Base-by-base conservation (phyloP, 2,888 invertebrate genomes). In the Polietes domitor region DNA sequence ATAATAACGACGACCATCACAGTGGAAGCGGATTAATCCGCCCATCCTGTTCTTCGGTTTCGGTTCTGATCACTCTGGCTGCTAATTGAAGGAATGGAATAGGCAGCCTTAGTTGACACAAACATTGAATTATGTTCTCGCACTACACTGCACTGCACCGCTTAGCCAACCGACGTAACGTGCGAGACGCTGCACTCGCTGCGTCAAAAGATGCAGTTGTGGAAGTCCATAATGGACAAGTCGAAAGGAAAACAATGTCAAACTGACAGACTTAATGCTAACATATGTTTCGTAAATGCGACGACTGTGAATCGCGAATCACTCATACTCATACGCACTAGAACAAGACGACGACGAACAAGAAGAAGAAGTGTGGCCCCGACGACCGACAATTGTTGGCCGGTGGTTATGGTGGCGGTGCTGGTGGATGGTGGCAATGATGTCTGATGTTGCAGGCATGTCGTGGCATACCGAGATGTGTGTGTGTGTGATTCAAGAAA, bases 271-370 rank as follows among this genome's bases (percentile, higher is more conserved):
- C 68, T 77, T 80, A 83, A 83, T 83, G 74, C 82, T 77, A 77
- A 77, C 80, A 80, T 73, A 83, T 83, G 83, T 77, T 83, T 77
- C 77, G 47, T 77, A 83, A 68, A 83, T 77, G 83, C 77, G 68
- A 61, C 61, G 28, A 28, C 12, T 61, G 26, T 24, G 32, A 15
- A 43, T 41, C 68, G 43, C n/a, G n/a, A n/a, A n/a, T n/a, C n/a
- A n/a, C n/a, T n/a, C n/a, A n/a, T n/a, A n/a, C 41, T 41, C 41
- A 68, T 68, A 68, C 68, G 65, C 65, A 65, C 61, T 21, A 10
- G 1, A 26, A 61, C 26, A 28, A n/a, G n/a, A n/a, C n/a, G n/a
- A n/a, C n/a, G n/a, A n/a, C n/a, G n/a, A n/a, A n/a, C n/a, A n/a
- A 28, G 24, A 55, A 24, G 55, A 55, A 19, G 55, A 55, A 55